These are phyloP conservation scores for Seriola rivoliana DNA, from an alignment of 2,113 vertebrate species.

Conservation along the genomic window DNA sequence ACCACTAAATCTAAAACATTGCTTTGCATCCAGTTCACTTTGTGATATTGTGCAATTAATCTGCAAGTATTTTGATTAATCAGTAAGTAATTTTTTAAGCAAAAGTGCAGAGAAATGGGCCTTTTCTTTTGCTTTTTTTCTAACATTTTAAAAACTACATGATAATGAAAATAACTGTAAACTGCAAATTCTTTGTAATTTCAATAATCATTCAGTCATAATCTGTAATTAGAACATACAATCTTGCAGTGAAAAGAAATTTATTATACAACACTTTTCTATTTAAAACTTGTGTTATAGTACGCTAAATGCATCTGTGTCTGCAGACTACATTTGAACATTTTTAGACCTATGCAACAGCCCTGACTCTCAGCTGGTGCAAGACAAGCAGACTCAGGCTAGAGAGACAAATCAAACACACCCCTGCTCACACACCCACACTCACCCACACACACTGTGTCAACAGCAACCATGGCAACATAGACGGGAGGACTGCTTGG, in stretches of 20 bases:
- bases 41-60: no score
- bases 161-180: no score
- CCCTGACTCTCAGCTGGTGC: background rate
- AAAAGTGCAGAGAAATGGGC: no score
- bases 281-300: background rate
- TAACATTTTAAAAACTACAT: no score
- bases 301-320: background rate
- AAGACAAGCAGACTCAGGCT: constrained; percentile 28
- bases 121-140: no score
- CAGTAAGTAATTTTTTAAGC: no score
- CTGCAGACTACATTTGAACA: background rate
- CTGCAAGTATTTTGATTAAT: no score
- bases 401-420: constrained; percentile 57
- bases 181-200: no score
- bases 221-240: background rate
- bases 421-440: constrained; percentile 46
- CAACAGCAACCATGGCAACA: constrained; percentile 77
- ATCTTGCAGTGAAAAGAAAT: background rate
- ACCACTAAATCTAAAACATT: no score
- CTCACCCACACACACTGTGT: constrained; percentile 54
- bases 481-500: constrained; percentile 38
- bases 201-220: background rate
- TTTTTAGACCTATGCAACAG: background rate
- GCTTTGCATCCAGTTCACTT: no score
- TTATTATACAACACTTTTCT: background rate